Evolutionary conservation across 2,797 vertebrate genomes (phyloP), one percentile per base, ranked within the genome.

Genomic region (Muraenolepis orangiensis): DNA sequence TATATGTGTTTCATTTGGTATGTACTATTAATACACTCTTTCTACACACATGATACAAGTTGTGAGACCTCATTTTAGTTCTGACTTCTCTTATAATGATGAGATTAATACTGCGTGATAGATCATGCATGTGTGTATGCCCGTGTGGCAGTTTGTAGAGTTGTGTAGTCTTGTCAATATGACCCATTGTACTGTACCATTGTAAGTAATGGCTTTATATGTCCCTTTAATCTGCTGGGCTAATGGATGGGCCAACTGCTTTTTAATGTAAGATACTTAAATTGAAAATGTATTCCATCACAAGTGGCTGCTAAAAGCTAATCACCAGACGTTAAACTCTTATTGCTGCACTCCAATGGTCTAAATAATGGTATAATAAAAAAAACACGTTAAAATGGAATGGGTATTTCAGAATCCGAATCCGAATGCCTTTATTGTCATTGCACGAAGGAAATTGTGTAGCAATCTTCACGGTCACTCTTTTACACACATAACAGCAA

Each of bases 1-100:
- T n/a, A n/a, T n/a, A n/a, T 71, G 80, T 83, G 80, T 91, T 83
- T 77, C 92, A 93, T 77, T n/a, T n/a, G n/a, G n/a, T 18, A 26
- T 66, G 13, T 28, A 42, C 26, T 30, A 36, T 73, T 66, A 69
- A 14, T 66, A 20, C 28, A 28, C 51, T 23, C 16, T 38, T 26
- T 30, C 40, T 61, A 32, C 40, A 34, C 36, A 70, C 12, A 40
- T 38, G 32, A n/a, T 40, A 28, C 23, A 71, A 8, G 16, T 29
- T 40, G 18, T 51, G 42, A 6, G 3, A 26, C 57, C 0, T 3
- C 8, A 64, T 67, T 66, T 66, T 66, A 30, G 64, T 18, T 14
- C 26, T 66, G 64, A 30, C 64, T 66, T 66, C 64, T 66, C 64
- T 28, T 26, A 30, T 23, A 11, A 57, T 57, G 51, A n/a, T 57